Evolutionary conservation across 2,888 invertebrate species (phyloP), one percentile per base, ranked within the genome.

Genomic region (Scotopteryx bipunctaria): DNA sequence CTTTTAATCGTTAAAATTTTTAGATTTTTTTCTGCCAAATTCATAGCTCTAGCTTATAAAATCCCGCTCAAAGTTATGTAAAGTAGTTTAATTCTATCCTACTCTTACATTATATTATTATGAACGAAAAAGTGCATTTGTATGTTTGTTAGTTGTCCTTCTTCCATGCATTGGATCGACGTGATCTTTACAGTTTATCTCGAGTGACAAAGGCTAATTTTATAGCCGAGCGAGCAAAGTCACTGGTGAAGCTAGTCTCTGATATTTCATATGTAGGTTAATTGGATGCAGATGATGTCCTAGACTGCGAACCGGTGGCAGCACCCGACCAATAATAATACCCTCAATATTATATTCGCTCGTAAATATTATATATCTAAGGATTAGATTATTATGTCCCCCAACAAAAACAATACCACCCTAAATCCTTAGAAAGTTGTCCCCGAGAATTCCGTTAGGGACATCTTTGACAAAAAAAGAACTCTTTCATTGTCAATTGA

Each of bases 401-500:
- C 63, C 63, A 66, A 54, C 72, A 86, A 86, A 87, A 81, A 87
- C 86, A 88, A 86, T 73, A 65, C 67, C 62, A 72, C 78, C 82
- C 83, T 67, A 81, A 79, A 79, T 83, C 84, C 83, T 79, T 83
- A 74, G 82, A 84, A 82, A 82, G 77, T 71, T 73, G 84, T 82
- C 82, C 74, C 80, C 73, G 61, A 47, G 64, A 67, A 74, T 79
- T 67, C 88, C 88, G 87, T 86, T 89, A 86, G 75, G 76, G 75
- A 52, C 64, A 81, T 83, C 78, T 76, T 81, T 81, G 85, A 57
- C 58, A 66, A 61, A 79, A 83, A n/a, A 76, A 63, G 66, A 69
- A 76, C 76, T 81, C 72, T 77, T 78, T 81, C 81, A 84, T 87
- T 87, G 89, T 88, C 87, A 87, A 87, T 87, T 87, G 86, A 87